phyloP scores from a whole-genome alignment of 1,140 invertebrate species.

The Caenorhabditis remanei region DNA sequence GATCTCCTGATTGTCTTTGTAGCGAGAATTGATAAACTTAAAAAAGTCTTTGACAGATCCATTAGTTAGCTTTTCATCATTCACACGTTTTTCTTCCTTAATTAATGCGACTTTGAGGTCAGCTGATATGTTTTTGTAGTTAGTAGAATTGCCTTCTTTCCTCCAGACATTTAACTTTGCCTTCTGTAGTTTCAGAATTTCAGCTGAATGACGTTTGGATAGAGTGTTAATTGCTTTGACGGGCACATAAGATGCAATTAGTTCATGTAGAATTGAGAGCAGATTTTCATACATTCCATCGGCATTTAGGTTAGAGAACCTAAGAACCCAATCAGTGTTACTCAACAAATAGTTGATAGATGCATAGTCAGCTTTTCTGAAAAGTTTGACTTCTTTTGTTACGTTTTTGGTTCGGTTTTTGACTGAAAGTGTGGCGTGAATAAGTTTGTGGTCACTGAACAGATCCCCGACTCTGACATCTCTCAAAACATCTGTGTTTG shows the following conservation, averaged over 20 bases:
- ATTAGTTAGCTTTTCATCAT: background rate
- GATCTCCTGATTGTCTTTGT: background rate
- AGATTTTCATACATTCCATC: background rate
- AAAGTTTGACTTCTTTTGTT: background rate
- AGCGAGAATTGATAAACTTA: background rate
- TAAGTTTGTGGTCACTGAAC: background rate
- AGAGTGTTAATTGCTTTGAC: background rate
- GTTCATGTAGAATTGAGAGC: background rate
- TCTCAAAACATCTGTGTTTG: background rate
- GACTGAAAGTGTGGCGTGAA: background rate
- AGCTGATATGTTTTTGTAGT: background rate
- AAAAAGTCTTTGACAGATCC: background rate
- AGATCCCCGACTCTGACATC: background rate
- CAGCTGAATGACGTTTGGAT: background rate
- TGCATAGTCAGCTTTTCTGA: background rate
- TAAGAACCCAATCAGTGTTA: background rate
- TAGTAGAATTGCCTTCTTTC: background rate
- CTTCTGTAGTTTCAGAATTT: background rate
- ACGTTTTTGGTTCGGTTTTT: background rate
- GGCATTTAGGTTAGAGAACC: background rate
- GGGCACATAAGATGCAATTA: background rate
- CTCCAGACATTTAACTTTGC: background rate
- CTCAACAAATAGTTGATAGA: background rate
- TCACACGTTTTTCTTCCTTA: background rate
- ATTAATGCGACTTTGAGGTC: background rate